phyloP scores from a whole-genome alignment of 2,113 vertebrate genomes.

The Lepus americanus region DNA sequence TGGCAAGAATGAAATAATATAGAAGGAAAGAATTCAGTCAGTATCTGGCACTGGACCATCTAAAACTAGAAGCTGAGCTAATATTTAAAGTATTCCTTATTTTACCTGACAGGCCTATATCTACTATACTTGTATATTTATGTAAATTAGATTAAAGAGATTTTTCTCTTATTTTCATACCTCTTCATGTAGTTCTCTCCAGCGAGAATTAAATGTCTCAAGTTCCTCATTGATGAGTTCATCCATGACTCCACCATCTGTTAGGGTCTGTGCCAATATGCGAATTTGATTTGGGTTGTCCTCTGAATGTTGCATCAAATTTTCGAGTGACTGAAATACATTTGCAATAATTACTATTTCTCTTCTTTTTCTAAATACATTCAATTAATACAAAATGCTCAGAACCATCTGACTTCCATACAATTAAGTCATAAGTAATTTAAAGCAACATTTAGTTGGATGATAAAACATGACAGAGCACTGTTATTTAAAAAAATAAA shows the following conservation, averaged over 20 bases:
- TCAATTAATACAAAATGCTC: slow-evolving; percentile 33
- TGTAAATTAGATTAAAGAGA: slow-evolving; percentile 1
- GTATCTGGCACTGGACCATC: not conserved
- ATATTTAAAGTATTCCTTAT: slow-evolving; percentile 10
- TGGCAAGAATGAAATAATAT: not conserved
- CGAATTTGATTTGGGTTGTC: slow-evolving; percentile 97
- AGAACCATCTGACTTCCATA: slow-evolving; percentile 24
- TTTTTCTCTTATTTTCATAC: slow-evolving; percentile 84
- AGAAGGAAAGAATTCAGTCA: not conserved
- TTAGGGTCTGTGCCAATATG: slow-evolving; percentile 97
- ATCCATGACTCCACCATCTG: slow-evolving; percentile 97
- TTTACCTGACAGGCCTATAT: not conserved
- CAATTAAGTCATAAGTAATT: slow-evolving; percentile 28
- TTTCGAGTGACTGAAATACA: slow-evolving; percentile 92
- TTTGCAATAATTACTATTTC: slow-evolving; percentile 57
- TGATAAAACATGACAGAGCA: slow-evolving; percentile 14
- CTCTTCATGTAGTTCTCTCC: slow-evolving; percentile 96
- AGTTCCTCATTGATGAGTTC: slow-evolving; percentile 97
- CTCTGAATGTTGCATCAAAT: slow-evolving; percentile 95
- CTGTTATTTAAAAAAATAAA: slow-evolving; percentile 20
- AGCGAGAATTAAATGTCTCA: slow-evolving; percentile 94
- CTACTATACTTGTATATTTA: not conserved
- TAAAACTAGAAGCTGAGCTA: not conserved
- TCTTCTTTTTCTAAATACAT: slow-evolving; percentile 12
- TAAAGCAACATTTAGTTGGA: slow-evolving; percentile 28